Evolutionary conservation across 2,888 invertebrate genomes (phyloP).

Genomic region (Cephus runcator): DNA sequence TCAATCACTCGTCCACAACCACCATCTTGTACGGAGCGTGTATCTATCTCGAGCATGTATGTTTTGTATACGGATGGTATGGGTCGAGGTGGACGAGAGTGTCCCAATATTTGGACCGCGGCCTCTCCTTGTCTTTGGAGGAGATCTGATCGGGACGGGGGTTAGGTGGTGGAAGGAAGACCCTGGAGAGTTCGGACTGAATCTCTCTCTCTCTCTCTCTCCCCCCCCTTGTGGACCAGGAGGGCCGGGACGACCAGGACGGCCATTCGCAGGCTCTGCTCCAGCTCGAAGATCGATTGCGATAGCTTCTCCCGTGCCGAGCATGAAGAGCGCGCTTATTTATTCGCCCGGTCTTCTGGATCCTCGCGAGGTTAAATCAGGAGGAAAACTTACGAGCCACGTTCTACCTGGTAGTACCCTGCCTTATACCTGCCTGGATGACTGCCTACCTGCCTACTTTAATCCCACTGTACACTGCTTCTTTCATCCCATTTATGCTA

Average conservation of each 20-base stretch:
- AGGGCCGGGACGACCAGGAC: background rate
- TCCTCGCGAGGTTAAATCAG: background rate
- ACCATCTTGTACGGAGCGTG: conserved; percentile 48
- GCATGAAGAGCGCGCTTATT: conserved; percentile 7
- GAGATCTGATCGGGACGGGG: background rate
- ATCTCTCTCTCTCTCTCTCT: conserved; percentile 22
- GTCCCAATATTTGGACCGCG: conserved; percentile 62
- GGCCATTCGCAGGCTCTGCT: conserved; percentile 2
- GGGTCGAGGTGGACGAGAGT: conserved; percentile 29
- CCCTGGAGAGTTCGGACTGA: conserved; percentile 34
- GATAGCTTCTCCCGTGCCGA: conserved; percentile 5
- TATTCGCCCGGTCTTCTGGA: background rate
- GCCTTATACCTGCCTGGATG: background rate
- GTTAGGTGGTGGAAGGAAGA: background rate
- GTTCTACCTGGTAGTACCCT: background rate
- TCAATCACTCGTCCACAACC: conserved; percentile 65
- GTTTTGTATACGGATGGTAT: conserved; percentile 24
- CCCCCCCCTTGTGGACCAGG: background rate
- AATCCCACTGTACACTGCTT: background rate
- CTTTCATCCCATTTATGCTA: background rate
- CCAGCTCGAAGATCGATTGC: conserved; percentile 4
- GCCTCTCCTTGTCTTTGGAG: conserved; percentile 11
- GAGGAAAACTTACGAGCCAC: background rate
- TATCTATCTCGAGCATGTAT: conserved; percentile 16
- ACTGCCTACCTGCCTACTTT: background rate